Base-by-base conservation (phyloP, 2,113 vertebrate genomes). In the Progne subis region DNA sequence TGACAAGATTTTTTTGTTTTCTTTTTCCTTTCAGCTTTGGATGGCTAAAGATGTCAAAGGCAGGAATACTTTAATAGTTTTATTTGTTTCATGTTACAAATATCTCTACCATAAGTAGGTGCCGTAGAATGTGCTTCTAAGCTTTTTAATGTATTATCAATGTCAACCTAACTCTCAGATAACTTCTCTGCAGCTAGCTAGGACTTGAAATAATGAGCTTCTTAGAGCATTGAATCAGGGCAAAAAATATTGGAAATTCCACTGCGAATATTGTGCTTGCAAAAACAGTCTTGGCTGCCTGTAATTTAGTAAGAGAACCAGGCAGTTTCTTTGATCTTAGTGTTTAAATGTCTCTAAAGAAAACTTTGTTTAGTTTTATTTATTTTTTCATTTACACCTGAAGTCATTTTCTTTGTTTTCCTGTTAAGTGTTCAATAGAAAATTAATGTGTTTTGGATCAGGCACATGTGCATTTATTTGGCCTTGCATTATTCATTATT, bases 341-440 rank as follows among this genome's bases (percentile, higher is more conserved):
- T 80, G 82, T 96, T 96, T 88, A 93, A 94, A 90, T 60, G 89
- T 97, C 86, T 96, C 92, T 79, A 81, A 90, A 96, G 79, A 92
- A 95, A 96, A 92, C 49, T 91, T 91, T 89, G 19, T 76, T 92
- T 88, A 70, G 88, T 16, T 79, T 56, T 67, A 1, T 28, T 47
- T 47, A n/a, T 53, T 88, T 90, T 81, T 82, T 44, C 14, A 46
- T 88, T 94, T 96, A 82, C 78, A 95, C 74, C 90, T 96, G 81
- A 94, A 95, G 78, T 55, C 1, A 50, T 91, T 85, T 65, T 72
- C 77, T 94, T 91, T 94, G 59, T 91, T 94, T 92, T 95, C 59
- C 55, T 71, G 26, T 77, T 92, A 82, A 86, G 50, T 75, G 49
- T 94, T 74, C 79, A 82, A 86, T 23, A 83, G 49, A 61, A 72